phyloP scores from a whole-genome alignment of 2,797 vertebrate species.

The Lacerta agilis region DNA sequence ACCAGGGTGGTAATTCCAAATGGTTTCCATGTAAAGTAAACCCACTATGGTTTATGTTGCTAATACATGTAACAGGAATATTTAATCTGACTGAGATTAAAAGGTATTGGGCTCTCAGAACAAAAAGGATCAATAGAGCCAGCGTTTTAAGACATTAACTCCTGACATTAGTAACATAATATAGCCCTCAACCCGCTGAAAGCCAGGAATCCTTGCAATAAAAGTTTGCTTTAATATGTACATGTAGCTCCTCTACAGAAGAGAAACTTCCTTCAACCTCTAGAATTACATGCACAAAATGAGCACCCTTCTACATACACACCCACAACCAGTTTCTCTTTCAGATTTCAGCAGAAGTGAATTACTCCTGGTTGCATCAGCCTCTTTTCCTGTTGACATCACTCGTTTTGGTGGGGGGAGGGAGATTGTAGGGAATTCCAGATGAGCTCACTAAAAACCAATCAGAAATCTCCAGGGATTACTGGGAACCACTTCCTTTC shows the following conservation, averaged over 20 bases:
- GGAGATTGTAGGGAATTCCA: slow-evolving; percentile 22
- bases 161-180: not conserved
- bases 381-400: slow-evolving; percentile 77
- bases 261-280: not conserved
- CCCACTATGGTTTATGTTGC: not conserved
- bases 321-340: not conserved
- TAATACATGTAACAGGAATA: not conserved
- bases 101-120: not conserved
- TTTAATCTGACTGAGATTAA: not conserved
- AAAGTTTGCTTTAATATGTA: not conserved
- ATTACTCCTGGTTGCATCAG: slow-evolving; percentile 79
- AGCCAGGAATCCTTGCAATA: not conserved
- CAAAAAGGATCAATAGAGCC: not conserved
- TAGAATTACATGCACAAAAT: not conserved
- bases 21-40: not conserved
- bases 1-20: not conserved
- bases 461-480: slow-evolving; percentile 58
- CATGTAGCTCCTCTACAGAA: not conserved
- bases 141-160: not conserved
- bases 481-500: slow-evolving; percentile 38
- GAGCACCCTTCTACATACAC: not conserved
- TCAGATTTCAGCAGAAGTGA: slow-evolving; percentile 22
- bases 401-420: slow-evolving; percentile 25
- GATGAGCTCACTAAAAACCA: slow-evolving; percentile 78
- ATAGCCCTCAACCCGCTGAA: not conserved